These are phyloP conservation scores for Polietes domitor DNA, from an alignment of 2,888 invertebrate genomes.

Conservation along the genomic window DNA sequence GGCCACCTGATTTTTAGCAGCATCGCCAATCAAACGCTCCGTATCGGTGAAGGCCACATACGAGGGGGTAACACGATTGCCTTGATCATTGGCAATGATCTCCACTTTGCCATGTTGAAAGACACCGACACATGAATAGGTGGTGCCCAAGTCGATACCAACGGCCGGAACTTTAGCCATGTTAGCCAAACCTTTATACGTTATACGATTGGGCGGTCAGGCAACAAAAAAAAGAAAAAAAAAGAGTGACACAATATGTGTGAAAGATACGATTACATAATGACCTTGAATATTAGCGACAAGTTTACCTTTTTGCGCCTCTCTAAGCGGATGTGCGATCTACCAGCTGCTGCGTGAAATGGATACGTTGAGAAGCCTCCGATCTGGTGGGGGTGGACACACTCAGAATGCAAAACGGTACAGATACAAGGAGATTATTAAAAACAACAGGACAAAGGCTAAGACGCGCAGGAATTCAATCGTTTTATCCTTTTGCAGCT, in stretches of 20 bases:
- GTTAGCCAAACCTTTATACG: conserved; percentile 30
- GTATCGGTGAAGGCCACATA: conserved; percentile 92
- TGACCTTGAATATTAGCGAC: background rate
- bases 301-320: conserved; percentile 8
- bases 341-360: no score
- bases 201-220: background rate
- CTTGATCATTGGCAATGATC: conserved; percentile 92
- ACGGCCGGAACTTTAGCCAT: conserved; percentile 81
- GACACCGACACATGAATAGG: conserved; percentile 96
- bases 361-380: background rate
- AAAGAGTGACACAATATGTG: no score
- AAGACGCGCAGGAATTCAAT: conserved; percentile 80
- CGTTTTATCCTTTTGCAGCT: conserved; percentile 80
- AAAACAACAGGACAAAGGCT: conserved; percentile 78
- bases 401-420: conserved; percentile 79
- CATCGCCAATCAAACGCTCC: conserved; percentile 92
- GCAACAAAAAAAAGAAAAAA: conserved; percentile 23
- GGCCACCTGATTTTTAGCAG: conserved; percentile 92
- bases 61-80: conserved; percentile 90
- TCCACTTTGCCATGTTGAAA: conserved; percentile 94
- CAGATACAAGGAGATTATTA: conserved; percentile 79
- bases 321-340: no score
- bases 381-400: background rate
- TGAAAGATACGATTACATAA: conserved; percentile 54
- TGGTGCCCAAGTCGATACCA: conserved; percentile 92